Base-by-base conservation (phyloP, 2,888 invertebrate genomes). In the Brachypterus glaber region DNA sequence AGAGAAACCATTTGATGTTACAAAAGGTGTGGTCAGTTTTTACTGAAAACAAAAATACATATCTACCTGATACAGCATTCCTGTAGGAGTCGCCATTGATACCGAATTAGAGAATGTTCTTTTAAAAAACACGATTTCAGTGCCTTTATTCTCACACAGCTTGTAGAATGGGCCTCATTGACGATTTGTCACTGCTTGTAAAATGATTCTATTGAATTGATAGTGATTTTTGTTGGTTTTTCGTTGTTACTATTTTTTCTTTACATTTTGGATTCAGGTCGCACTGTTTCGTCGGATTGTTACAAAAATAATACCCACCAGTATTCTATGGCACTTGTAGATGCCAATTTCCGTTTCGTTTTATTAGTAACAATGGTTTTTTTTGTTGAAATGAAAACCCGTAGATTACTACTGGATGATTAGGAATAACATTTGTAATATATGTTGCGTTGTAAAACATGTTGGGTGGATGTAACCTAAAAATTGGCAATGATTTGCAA, bases 1-100 rank as follows among this genome's bases (percentile, higher is more conserved):
- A 60, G 60, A 63, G 59, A 60, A 57, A 57, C 58, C 56, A 59
- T 59, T 60, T 53, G 54, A 52, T 51, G 51, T 51, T 49, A 60
- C 60, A 61, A 64, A 62, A 63, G 63, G 63, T 63, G 64, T 64
- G 64, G 64, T 64, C 64, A 64, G 60, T 64, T 64, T 62, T 63
- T 60, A 62, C 57, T 62, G 63, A 63, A 63, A 62, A 62, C 62
- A 63, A 63, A 45, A 63, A 60, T 59, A 49, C 49, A 46, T 43
- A 40, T 51, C 53, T 55, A 55, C 56, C 59, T 62, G 60, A 58
- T 54, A 52, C 49, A 48, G 49, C 60, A 63, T 62, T 62, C 63
- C 60, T 52, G 50, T 50, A 55, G 56, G 57, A 56, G 54, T 54
- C 51, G 55, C 61, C 61, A 62, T 62, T 63, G 62, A 62, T 59